Base-by-base conservation (phyloP, 2,797 vertebrate genomes). In the Coracias cyanogaster region DNA sequence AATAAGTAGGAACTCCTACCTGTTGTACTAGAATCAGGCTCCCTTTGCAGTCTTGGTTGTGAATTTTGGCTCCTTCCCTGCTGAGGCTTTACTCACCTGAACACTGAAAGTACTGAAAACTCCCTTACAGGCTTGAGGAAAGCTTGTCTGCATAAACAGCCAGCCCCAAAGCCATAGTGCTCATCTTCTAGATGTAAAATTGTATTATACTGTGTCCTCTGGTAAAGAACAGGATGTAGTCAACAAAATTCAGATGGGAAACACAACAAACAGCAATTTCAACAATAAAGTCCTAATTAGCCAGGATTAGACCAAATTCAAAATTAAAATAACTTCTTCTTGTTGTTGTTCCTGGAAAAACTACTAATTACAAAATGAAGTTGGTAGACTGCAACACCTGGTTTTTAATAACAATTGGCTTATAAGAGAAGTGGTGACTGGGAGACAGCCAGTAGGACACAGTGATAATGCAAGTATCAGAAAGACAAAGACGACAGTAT, bases 21-120 rank as follows among this genome's bases (percentile, higher is more conserved):
- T 3, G 1, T 54, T 1, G 0, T 31, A 24, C 18, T 10, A 18
- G 16, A 69, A 12, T 17, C 1, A 0, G 2, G 3, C 4, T 52
- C 7, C 3, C 10, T 49, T 76, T 65, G 45, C 6, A 16, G 21
- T 5, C 29, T 37, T 46, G 39, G 5, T 10, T 79, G 37, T 58
- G 39, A 80, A 26, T 60, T 79, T 79, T 79, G 48, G 6, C 28
- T 82, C 54, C 73, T 73, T 46, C 51, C 66, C 9, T 74, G 45
- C n/a, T 82, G 39, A 92, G 33, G 10, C 31, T 77, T 33, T 66
- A 16, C 5, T 49, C 43, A 65, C 3, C 18, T 43, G 37, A 61
- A 41, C 16, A 29, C n/a, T 26, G 43, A 70, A 66, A 88, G 54
- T 9, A 43, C 29, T 19, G 29, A 54, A 70, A 76, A 55, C 1